phyloP scores from a whole-genome alignment of 2,888 invertebrate genomes.

The Drosophila cyrtoloma region DNA sequence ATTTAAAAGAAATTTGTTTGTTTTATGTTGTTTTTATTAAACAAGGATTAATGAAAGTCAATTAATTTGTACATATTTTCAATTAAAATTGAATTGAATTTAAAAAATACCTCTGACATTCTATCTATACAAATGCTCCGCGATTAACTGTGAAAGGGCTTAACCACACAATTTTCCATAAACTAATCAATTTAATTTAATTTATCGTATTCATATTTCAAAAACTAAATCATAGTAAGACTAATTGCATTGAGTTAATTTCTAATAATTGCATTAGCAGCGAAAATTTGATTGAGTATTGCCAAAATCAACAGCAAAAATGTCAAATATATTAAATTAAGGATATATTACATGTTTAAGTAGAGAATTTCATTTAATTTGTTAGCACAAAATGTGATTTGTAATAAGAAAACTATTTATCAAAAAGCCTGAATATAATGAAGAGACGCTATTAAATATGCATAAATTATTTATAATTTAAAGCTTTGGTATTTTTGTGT shows the following conservation, averaged over 20 bases:
- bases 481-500: neutral
- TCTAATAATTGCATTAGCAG: constrained; percentile 25
- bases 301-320: neutral
- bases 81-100: neutral
- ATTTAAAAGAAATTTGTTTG: constrained; percentile 11
- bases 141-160: constrained; percentile 45
- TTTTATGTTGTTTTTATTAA: constrained; percentile 1
- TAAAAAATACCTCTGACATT: constrained; percentile 7
- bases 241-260: constrained; percentile 32
- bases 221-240: constrained; percentile 14
- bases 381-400: neutral
- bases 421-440: neutral
- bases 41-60: neutral
- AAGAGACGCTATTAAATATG: neutral
- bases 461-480: neutral
- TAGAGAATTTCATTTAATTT: neutral
- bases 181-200: constrained; percentile 2
- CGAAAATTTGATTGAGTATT: constrained; percentile 25
- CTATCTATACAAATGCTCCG: constrained; percentile 6
- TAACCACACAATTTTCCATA: constrained; percentile 45
- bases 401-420: neutral
- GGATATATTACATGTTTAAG: neutral
- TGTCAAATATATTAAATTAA: neutral
- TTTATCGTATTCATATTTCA: neutral
- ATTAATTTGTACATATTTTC: neutral